Evolutionary conservation across 2,888 invertebrate species (phyloP), one percentile per base, ranked within the genome.

Genomic region (Netelia inedita): DNA sequence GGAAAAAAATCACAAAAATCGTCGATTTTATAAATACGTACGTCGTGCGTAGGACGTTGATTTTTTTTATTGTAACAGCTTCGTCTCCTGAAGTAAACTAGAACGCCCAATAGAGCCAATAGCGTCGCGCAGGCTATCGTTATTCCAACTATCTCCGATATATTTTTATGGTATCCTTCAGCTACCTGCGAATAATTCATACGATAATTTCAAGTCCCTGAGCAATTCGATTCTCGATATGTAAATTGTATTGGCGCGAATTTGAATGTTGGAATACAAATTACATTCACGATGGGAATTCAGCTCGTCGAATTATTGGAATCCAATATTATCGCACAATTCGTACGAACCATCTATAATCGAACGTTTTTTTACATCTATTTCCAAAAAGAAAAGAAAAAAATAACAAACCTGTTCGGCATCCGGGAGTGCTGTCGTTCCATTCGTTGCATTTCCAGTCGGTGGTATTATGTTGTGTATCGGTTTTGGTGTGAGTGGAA

Each of bases 391-490:
- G 2, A 35, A 35, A 35, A n/a, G n/a, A 2, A 19, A 55, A 57
- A 5, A 53, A 59, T 69, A 55, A 57, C 66, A 73, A 88, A 93
- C 93, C 92, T 92, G 92, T 55, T 91, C 91, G n/a, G 91, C 88
- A 83, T 92, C 92, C 23, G 92, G 91, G 79, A 90, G 86, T 53
- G 86, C 83, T 21, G 89, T 90, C 68, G 93, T 93, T 61, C 88
- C 90, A 81, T 92, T 93, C 9, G 92, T 93, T 14, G 85, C 82
- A 66, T 93, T 93, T 69, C 94, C 94, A 78, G 91, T 92, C 23
- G 95, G 94, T 53, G 95, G 95, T 89, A 96, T 95, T 88, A 96
- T 95, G 89, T 96, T 96, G 92, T 95, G 95, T 87, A 96, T 96
- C 11, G 96, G 95, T 63, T 94, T 94, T 78, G 95, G 94, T 41